Evolutionary conservation across 2,888 invertebrate species (phyloP).

Genomic region (Incurvaria masculella): DNA sequence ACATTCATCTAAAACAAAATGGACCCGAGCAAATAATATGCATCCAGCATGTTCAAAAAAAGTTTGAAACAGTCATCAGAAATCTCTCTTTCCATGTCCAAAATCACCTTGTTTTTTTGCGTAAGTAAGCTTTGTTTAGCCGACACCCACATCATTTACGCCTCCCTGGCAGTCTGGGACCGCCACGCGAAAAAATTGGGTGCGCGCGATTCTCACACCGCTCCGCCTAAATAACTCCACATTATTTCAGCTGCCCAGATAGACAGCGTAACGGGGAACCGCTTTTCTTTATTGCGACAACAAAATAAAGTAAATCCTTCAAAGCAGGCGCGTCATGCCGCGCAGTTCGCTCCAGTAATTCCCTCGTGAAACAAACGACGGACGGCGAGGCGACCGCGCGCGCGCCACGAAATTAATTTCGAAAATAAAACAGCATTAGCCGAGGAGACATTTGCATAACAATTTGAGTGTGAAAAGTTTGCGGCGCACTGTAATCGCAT

Average conservation of each 20-base stretch:
- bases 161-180: background rate
- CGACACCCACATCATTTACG: background rate
- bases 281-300: background rate
- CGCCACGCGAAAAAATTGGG: background rate
- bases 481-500: background rate
- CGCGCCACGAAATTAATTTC: background rate
- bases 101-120: too few relatives aligned
- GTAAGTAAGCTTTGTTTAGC: too few relatives aligned
- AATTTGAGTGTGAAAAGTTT: background rate
- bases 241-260: background rate
- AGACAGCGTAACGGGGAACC: background rate
- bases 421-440: background rate
- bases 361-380: background rate
- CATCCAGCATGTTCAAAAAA: too few relatives aligned
- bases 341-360: background rate
- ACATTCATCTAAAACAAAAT: too few relatives aligned
- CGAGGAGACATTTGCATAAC: background rate
- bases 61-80: too few relatives aligned
- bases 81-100: too few relatives aligned
- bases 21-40: too few relatives aligned
- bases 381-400: background rate
- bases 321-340: background rate
- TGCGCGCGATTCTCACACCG: background rate
- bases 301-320: background rate
- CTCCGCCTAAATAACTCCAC: background rate